Conservation (phyloP, 2,113 vertebrate species). For the Cyphomyrus plagiostoma region DNA sequence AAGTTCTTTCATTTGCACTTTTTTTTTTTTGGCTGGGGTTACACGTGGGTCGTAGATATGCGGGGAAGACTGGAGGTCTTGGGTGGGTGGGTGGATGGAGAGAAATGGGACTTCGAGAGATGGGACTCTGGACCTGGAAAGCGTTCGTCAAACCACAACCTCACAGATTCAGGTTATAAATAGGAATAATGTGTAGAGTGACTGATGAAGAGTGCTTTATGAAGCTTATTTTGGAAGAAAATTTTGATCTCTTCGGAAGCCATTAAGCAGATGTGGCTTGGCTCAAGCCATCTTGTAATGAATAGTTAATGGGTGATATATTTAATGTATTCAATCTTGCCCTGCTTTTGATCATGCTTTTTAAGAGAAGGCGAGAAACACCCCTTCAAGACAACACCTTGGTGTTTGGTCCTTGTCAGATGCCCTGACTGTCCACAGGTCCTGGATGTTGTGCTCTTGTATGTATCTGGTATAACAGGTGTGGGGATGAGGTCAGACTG, state of each 20-base stretch:
- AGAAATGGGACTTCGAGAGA: background rate
- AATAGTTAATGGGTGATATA: conserved; percentile 29
- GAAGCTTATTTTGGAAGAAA: conserved; percentile 55
- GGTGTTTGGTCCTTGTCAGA: background rate
- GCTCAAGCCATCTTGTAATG: conserved; percentile 46
- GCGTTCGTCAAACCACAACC: conserved; percentile 49
- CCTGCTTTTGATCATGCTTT: conserved; percentile 15
- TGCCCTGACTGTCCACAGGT: background rate
- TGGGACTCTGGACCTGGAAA: background rate
- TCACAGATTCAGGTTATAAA: conserved; percentile 55
- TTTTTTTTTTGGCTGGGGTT: conserved; percentile 44
- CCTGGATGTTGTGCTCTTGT: background rate
- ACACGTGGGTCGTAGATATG: conserved; percentile 49
- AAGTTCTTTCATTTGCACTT: conserved; percentile 67
- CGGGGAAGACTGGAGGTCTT: conserved; percentile 25
- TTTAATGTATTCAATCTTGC: conserved; percentile 36
- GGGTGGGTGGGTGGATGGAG: background rate
- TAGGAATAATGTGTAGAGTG: conserved; percentile 52
- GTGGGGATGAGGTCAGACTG: background rate
- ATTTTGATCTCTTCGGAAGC: conserved; percentile 50
- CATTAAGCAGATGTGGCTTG: conserved; percentile 53
- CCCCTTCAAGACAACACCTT: background rate
- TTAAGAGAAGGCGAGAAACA: background rate
- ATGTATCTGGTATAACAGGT: background rate
- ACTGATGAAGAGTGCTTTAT: conserved; percentile 55